phyloP scores from a whole-genome alignment of 2,797 vertebrate genomes.

The Enteromius thamalakanensis region DNA sequence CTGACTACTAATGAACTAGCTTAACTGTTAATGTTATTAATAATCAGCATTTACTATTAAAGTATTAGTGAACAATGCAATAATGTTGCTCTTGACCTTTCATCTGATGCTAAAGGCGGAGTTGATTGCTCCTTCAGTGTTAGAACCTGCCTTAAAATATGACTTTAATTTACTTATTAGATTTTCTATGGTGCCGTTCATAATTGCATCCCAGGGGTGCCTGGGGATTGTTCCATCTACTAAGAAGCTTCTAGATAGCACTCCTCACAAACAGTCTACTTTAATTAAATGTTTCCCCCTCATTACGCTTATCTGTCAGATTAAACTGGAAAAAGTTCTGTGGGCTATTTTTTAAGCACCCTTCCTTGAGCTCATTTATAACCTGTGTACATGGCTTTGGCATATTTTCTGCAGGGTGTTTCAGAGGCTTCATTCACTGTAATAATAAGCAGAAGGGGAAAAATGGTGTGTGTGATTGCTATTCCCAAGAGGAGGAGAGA shows the following conservation, averaged over 20 bases:
- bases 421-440: constrained; percentile 11
- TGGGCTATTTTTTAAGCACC: constrained; percentile 13
- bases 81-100: constrained; percentile 9
- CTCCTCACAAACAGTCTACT: constrained; percentile 11
- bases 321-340: constrained; percentile 36
- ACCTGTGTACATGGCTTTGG: constrained; percentile 7
- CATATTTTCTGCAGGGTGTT: constrained; percentile 40
- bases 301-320: constrained; percentile 41
- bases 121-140: neutral
- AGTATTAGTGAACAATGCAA: neutral
- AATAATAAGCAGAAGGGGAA: constrained; percentile 29
- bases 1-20: neutral
- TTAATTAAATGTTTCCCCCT: constrained; percentile 49
- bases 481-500: constrained; percentile 29
- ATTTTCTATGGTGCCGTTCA: neutral
- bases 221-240: constrained; percentile 26
- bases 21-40: neutral
- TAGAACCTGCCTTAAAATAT: constrained; percentile 14
- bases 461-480: constrained; percentile 37
- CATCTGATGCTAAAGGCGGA: neutral
- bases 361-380: constrained; percentile 18
- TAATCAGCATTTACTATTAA: neutral
- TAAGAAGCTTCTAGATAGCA: constrained; percentile 12
- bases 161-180: constrained; percentile 31
- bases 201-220: constrained; percentile 34